These are phyloP conservation scores for Sicus ferrugineus DNA, from an alignment of 2,888 invertebrate genomes.

Conservation along the genomic window DNA sequence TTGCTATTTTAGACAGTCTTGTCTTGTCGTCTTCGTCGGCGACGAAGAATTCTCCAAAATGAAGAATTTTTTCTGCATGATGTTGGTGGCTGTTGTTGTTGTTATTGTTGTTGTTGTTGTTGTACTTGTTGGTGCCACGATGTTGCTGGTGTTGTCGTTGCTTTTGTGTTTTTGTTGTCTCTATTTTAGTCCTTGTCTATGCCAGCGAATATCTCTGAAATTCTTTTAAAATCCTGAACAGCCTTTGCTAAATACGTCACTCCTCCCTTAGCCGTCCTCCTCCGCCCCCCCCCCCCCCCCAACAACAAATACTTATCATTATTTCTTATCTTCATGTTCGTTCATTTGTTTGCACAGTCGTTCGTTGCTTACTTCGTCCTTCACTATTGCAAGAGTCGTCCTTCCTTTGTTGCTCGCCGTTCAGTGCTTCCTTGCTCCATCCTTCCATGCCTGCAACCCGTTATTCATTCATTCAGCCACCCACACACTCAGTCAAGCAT, in stretches of 20 bases:
- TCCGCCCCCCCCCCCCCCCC: neutral
- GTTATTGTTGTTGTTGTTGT: constrained; percentile 9
- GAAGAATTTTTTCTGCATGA: neutral
- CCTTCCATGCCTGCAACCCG: constrained; percentile 12
- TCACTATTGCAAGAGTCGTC: neutral
- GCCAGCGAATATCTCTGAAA: constrained; percentile 52
- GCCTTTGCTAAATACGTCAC: neutral
- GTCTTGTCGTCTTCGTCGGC: neutral
- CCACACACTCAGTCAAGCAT: neutral
- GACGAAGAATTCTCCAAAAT: no score
- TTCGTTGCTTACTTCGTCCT: constrained; percentile 19
- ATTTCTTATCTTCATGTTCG: constrained; percentile 55
- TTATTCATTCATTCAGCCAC: neutral
- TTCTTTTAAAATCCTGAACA: constrained; percentile 54
- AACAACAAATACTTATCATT: constrained; percentile 10
- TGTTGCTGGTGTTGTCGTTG: constrained; percentile 16
- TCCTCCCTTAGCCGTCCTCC: constrained; percentile 26
- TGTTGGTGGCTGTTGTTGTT: constrained; percentile 10
- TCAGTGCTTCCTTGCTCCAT: neutral
- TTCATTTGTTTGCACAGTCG: constrained; percentile 28
- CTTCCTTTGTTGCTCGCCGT: neutral
- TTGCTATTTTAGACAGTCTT: neutral
- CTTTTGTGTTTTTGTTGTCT: constrained; percentile 13
- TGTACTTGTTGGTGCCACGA: constrained; percentile 22
- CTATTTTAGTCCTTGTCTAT: constrained; percentile 19